Evolutionary conservation across 2,888 invertebrate genomes (phyloP).

Genomic region (Cephus pygmeus): DNA sequence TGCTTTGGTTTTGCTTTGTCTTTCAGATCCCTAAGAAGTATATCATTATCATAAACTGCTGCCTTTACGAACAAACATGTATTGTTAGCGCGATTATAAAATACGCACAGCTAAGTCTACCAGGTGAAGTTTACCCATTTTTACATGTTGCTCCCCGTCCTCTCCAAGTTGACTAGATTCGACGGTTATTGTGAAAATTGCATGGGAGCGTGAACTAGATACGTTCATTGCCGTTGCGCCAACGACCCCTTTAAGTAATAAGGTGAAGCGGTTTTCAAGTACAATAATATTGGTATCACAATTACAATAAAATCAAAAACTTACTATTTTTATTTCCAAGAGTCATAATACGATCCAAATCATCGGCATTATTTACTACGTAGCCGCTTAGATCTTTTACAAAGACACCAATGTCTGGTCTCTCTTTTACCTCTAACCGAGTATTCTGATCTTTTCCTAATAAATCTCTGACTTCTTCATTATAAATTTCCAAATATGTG

Average conservation of each 20-base stretch:
- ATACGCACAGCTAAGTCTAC: constrained; percentile 92
- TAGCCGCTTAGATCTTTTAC: constrained; percentile 97
- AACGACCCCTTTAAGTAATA: constrained; percentile 71
- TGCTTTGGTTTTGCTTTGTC: constrained; percentile 97
- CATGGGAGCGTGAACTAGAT: constrained; percentile 96
- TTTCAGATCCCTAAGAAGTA: constrained; percentile 86
- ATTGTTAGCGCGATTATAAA: constrained; percentile 28
- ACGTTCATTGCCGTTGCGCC: constrained; percentile 98
- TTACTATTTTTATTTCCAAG: constrained; percentile 95
- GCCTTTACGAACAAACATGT: constrained; percentile 27
- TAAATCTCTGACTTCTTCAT: constrained; percentile 97
- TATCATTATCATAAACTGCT: not conserved
- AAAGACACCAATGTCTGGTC: constrained; percentile 96
- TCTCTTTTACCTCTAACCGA: constrained; percentile 92
- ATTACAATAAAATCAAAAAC: constrained; percentile 35
- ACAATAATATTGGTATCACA: constrained; percentile 7
- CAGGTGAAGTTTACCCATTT: constrained; percentile 96
- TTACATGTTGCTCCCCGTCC: constrained; percentile 87
- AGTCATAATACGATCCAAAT: constrained; percentile 94
- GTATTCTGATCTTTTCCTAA: constrained; percentile 88
- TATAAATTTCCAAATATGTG: constrained; percentile 98
- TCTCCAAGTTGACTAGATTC: constrained; percentile 90
- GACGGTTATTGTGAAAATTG: constrained; percentile 97
- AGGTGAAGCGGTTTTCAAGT: not conserved
- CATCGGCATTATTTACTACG: constrained; percentile 97